Percentiles rank a stretch among this genome's conserved stretches.
These are phyloP conservation scores for Steromphala cineraria DNA, from an alignment of 2,888 invertebrate species.

Conservation along the genomic window DNA sequence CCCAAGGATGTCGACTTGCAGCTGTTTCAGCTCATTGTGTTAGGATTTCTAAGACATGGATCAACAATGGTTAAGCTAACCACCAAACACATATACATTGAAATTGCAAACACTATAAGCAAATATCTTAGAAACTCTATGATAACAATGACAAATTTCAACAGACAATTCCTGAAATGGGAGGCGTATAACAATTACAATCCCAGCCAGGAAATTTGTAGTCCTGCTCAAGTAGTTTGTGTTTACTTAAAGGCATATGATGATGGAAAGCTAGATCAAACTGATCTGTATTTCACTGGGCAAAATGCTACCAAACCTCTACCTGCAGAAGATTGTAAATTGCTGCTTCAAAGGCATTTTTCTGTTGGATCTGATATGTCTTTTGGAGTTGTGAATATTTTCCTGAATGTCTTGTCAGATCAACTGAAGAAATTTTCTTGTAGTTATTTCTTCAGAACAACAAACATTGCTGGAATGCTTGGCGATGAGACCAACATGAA, in stretches of 20 bases:
- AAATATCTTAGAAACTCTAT: slow-evolving; percentile 13
- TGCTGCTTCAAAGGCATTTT: slow-evolving; percentile 3
- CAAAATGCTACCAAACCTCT: neutral
- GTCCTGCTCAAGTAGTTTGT: slow-evolving; percentile 26
- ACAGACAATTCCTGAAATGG: slow-evolving; percentile 1
- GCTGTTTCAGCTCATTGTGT: slow-evolving; percentile 18
- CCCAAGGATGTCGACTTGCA: slow-evolving; percentile 14
- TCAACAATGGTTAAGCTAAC: neutral
- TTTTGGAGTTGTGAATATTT: slow-evolving; percentile 23
- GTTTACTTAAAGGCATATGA: slow-evolving; percentile 15
- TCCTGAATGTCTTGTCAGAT: slow-evolving; percentile 26
- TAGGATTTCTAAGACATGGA: neutral
- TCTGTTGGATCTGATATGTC: slow-evolving; percentile 21
- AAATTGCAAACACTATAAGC: slow-evolving; percentile 20
- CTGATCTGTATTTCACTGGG: slow-evolving; percentile 14
- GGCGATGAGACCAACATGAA: neutral
- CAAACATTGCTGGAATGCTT: slow-evolving; percentile 9
- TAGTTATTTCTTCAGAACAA: slow-evolving; percentile 23
- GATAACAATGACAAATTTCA: neutral
- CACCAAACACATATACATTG: slow-evolving; percentile 14
- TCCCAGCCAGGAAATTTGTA: neutral
- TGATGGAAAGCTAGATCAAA: neutral
- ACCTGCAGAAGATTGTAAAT: neutral
- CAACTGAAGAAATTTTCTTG: slow-evolving; percentile 31
- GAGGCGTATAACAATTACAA: slow-evolving; percentile 15